Evolutionary conservation across 2,888 invertebrate genomes (phyloP), one percentile per base, ranked within the genome.

Genomic region (Dilophus febrilis): DNA sequence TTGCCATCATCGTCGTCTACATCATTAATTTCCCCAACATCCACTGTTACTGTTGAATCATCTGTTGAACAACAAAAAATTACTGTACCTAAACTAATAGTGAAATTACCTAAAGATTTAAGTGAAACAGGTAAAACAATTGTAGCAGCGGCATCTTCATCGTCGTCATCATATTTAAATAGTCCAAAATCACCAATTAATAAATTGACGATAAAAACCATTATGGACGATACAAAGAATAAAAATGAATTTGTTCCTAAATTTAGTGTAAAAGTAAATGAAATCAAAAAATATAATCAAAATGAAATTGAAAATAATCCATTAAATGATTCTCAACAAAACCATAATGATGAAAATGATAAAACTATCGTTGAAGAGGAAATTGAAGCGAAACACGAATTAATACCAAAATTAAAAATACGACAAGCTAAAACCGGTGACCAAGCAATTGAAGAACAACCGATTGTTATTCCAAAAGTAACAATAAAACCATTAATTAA

Each of bases 211-310:
- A 42, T 48, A 60, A 66, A 48, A 67, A 66, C 50, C 66, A 65
- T 18, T 65, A 65, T 47, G 67, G 64, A 49, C 68, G 66, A 61
- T 68, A 66, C 57, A 64, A 65, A 52, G 66, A 67, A 36, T 68
- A 66, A 53, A 64, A 55, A 52, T 62, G 63, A 68, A 49, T 61
- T 56, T 32, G 53, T 61, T 30, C 64, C 65, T 47, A 62, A 64
- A 40, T 64, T 64, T 41, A 66, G 62, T 46, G 64, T 63, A 51
- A 18, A 18, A n/a, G 4, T 7, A 19, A 19, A 4, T 33, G 14
- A 14, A 11, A 33, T 34, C 4, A 29, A n/a, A 11, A 29, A 11
- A 29, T 29, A 4, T 5, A 4, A 5, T 54, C 64, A 31, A 61
- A n/a, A n/a, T n/a, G n/a, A n/a, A n/a, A n/a, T n/a, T n/a, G 35